Conservation (phyloP, 1,140 invertebrate species). For the Drosophila virilis region DNA sequence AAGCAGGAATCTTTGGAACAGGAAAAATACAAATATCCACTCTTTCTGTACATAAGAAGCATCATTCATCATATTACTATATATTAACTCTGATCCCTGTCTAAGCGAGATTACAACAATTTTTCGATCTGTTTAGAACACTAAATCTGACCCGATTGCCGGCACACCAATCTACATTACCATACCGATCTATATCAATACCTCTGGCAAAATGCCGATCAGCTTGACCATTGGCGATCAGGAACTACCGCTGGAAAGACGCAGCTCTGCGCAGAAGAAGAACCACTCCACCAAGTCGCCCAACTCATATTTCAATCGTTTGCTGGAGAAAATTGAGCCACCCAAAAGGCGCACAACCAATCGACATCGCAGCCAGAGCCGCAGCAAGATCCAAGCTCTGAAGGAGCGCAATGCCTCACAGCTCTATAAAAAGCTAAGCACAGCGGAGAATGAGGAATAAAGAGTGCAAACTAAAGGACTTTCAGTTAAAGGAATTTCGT, state of each 20-base stretch:
- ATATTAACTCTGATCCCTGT: too few relatives aligned
- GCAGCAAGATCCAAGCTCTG: slow-evolving; percentile 53
- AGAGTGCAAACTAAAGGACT: neutral
- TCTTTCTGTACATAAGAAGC: too few relatives aligned
- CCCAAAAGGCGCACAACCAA: slow-evolving; percentile 56
- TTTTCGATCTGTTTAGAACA: neutral
- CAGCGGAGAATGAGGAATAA: neutral
- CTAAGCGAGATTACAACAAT: too few relatives aligned
- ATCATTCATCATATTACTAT: too few relatives aligned
- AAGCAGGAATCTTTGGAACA: too few relatives aligned
- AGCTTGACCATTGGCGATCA: slow-evolving; percentile 63
- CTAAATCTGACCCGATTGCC: neutral
- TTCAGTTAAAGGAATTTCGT: slow-evolving; percentile 12
- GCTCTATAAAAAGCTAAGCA: neutral
- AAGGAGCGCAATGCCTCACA: slow-evolving; percentile 28
- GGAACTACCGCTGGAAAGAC: slow-evolving; percentile 46
- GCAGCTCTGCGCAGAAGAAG: slow-evolving; percentile 1
- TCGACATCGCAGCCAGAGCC: slow-evolving; percentile 65
- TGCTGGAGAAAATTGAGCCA: slow-evolving; percentile 54
- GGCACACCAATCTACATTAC: slow-evolving; percentile 69
- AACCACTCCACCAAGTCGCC: slow-evolving; percentile 51
- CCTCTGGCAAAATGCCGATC: slow-evolving; percentile 50
- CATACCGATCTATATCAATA: slow-evolving; percentile 74
- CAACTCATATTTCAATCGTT: slow-evolving; percentile 64
- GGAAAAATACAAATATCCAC: too few relatives aligned